A percentile compares a stretch with the other conserved stretches of the same genome.
Evolutionary conservation across 2,888 invertebrate species (phyloP).

Genomic region (Phortica magna): DNA sequence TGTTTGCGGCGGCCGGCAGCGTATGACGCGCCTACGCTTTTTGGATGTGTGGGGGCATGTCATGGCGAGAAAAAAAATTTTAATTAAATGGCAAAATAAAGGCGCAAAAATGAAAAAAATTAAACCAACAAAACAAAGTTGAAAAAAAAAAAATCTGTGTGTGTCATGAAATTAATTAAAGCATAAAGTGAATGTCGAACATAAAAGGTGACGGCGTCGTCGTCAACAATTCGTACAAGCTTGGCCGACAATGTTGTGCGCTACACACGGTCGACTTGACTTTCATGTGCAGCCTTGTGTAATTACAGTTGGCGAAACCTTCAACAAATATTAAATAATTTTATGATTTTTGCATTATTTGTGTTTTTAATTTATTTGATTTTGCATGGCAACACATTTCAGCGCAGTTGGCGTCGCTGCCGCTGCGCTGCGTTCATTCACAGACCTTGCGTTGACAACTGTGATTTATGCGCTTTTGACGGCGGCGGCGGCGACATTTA

Average conservation of each 20-base stretch:
- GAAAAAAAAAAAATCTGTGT: not conserved
- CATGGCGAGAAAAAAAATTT: slow-evolving; percentile 11
- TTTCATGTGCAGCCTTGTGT: not conserved
- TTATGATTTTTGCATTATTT: slow-evolving; percentile 9
- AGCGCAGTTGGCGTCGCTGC: not conserved
- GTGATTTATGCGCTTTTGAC: slow-evolving; percentile 55
- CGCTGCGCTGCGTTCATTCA: slow-evolving; percentile 26
- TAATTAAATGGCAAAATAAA: slow-evolving; percentile 20
- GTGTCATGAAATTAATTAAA: slow-evolving; percentile 31
- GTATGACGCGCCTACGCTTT: too few relatives aligned
- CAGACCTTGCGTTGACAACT: slow-evolving; percentile 55
- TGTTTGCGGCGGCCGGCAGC: too few relatives aligned
- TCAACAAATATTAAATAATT: not conserved
- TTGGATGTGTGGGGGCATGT: too few relatives aligned
- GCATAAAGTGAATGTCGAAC: slow-evolving; percentile 9
- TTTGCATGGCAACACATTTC: slow-evolving; percentile 21
- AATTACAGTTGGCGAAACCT: not conserved
- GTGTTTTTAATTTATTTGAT: slow-evolving; percentile 34
- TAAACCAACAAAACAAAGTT: not conserved
- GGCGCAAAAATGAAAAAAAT: not conserved
- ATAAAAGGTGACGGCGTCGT: slow-evolving; percentile 5
- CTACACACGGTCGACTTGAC: too few relatives aligned
- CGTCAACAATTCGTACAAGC: not conserved
- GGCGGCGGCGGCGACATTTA: slow-evolving; percentile 54
- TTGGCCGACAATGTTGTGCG: not conserved